Percentiles rank a stretch among this genome's conserved stretches.
These are phyloP conservation scores for Microplitis demolitor DNA, from an alignment of 1,140 invertebrate genomes.

Conservation along the genomic window DNA sequence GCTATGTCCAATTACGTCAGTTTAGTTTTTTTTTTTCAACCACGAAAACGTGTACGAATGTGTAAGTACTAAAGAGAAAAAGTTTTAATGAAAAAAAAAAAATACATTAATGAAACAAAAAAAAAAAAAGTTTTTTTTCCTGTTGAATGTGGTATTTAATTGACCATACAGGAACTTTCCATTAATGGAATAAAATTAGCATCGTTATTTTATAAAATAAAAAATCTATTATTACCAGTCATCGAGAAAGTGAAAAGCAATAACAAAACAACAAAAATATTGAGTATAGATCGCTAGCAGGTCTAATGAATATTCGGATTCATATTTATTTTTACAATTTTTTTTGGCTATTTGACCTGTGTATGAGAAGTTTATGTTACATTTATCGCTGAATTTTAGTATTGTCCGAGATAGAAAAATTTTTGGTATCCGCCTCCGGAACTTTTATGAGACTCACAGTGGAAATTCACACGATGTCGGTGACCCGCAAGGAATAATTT, in stretches of 20 bases:
- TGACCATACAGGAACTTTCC: too few relatives aligned
- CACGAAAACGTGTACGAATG: not conserved
- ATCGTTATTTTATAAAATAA: too few relatives aligned
- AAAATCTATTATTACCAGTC: too few relatives aligned
- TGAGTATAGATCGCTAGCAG: too few relatives aligned
- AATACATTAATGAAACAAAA: too few relatives aligned
- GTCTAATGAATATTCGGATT: too few relatives aligned
- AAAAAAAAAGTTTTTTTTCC: too few relatives aligned
- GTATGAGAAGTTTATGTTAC: not conserved
- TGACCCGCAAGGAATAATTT: slow-evolving; percentile 24
- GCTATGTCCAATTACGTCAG: slow-evolving; percentile 36
- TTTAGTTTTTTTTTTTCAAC: slow-evolving; percentile 30
- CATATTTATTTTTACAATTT: too few relatives aligned
- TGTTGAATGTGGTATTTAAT: too few relatives aligned
- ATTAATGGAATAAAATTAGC: too few relatives aligned
- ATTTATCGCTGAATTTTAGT: not conserved
- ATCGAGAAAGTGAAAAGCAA: too few relatives aligned
- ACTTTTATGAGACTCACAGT: not conserved
- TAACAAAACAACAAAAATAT: not conserved
- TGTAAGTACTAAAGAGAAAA: not conserved
- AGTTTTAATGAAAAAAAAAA: not conserved
- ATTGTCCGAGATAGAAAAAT: not conserved
- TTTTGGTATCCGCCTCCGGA: not conserved
- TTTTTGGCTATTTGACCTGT: too few relatives aligned
- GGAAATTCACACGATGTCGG: slow-evolving; percentile 18